A percentile compares a stretch with the other conserved stretches of the same genome.
phyloP scores from a whole-genome alignment of 2,888 invertebrate genomes.

The Diaprepes abbreviatus region DNA sequence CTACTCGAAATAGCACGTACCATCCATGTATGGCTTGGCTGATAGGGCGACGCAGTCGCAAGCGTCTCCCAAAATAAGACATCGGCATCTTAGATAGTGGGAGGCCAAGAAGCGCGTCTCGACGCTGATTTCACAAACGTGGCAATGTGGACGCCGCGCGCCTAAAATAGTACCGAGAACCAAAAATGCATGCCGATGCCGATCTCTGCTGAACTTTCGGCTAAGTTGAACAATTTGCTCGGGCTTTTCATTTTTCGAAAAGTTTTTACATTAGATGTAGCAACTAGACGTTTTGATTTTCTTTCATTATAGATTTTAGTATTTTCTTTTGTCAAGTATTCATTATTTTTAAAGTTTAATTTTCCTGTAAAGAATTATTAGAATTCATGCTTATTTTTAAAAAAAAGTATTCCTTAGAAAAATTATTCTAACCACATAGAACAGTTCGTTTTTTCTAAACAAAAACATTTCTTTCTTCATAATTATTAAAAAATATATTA shows the following conservation, averaged over 20 bases:
- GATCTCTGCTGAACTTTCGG: constrained; percentile 1
- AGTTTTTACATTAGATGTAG: neutral
- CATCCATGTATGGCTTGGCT: constrained; percentile 67
- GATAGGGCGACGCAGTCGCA: constrained; percentile 64
- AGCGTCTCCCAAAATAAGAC: constrained; percentile 67
- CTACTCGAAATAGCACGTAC: constrained; percentile 64
- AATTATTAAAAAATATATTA: too few species aligned
- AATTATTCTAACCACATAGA: too few species aligned
- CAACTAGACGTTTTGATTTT: too few species aligned
- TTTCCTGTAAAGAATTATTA: too few species aligned
- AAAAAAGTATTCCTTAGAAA: too few species aligned
- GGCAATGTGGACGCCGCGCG: constrained; percentile 54
- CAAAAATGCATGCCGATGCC: constrained; percentile 57
- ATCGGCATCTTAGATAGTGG: constrained; percentile 56
- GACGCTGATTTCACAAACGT: constrained; percentile 58
- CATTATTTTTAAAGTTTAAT: too few species aligned
- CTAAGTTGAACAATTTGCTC: neutral
- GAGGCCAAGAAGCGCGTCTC: constrained; percentile 55
- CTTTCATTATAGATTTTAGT: too few species aligned
- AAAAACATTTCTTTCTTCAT: too few species aligned
- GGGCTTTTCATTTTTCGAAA: neutral
- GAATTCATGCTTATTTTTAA: too few species aligned
- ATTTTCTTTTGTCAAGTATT: too few species aligned
- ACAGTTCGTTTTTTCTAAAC: too few species aligned
- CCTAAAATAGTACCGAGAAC: constrained; percentile 60